Evolutionary conservation across 1,140 invertebrate species (phyloP), one percentile per base, ranked within the genome.

Genomic region (Ceratina australensis): DNA sequence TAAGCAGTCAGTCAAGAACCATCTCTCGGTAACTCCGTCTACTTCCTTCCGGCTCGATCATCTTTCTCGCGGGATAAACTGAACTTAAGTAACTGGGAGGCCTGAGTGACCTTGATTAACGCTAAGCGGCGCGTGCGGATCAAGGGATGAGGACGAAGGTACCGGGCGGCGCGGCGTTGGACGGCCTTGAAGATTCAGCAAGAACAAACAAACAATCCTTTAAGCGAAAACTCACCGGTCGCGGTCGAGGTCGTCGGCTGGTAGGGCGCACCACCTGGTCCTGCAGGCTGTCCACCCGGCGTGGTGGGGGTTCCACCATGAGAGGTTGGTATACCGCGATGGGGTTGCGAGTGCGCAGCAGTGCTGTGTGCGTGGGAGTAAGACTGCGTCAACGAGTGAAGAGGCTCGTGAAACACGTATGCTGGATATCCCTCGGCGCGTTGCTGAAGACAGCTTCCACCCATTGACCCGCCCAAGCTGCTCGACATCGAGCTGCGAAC

Each of bases 361-460:
- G 92, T 91, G 80, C 92, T 91, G 60, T 90, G 89, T 87, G 92
- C 91, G 88, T 92, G 90, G 80, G 92, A 90, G 76, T 91, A 92
- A 81, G 91, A 91, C 84, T 93, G 94, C 65, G 93, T 95, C 49
- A 97, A 93, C 60, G 96, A 96, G 89, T 96, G 95, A 86, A 98
- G 92, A 33, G 96, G 96, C 91, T 98, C 97, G 92, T 98, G 97
- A 92, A 98, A 97, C 96, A 98, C 98, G 93, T 98, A 98, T 59
- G 91, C 91, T 12, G 97, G 97, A 92, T 98, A 98, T 74, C 95
- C 95, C 74, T 94, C 93, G 82, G 97, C 94, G n/a, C 97, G 94
- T 93, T 97, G 97, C 91, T 98, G 97, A 72, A 98, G 94, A 91
- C 97, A 98, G 88, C 97, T 97, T 80, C 95, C 95, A 82, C 95